A percentile compares a stretch with the other conserved stretches of the same genome.
Evolutionary conservation across 2,113 vertebrate genomes (phyloP).

Genomic region (Microtus pennsylvanicus): DNA sequence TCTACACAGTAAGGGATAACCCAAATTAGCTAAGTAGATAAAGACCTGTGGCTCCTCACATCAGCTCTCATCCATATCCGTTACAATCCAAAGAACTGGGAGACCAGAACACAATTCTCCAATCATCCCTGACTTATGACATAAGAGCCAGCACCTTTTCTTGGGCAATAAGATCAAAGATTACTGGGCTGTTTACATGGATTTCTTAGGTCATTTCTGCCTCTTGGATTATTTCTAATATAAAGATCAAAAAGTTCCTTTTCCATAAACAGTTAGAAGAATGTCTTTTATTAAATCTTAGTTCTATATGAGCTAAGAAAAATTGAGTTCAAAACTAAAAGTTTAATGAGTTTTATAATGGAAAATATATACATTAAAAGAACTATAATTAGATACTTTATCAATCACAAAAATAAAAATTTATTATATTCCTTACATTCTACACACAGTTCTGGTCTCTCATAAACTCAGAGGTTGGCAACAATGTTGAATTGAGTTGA

Average conservation of each 20-base stretch:
- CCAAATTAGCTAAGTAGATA: background rate
- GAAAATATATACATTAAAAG: conserved; percentile 30
- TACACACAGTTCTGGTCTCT: background rate
- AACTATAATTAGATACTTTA: conserved; percentile 47
- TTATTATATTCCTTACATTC: background rate
- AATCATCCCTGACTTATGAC: background rate
- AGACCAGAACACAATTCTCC: background rate
- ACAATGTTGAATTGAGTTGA: conserved; percentile 41
- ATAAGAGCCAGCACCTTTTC: background rate
- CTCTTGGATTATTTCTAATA: conserved; percentile 36
- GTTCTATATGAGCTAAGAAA: conserved; percentile 30
- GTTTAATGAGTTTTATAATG: conserved; percentile 17
- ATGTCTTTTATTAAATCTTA: conserved; percentile 73
- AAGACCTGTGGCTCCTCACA: background rate
- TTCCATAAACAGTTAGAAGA: conserved; percentile 27
- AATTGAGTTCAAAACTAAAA: conserved; percentile 70
- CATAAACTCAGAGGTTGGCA: conserved; percentile 41
- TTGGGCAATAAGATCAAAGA: background rate
- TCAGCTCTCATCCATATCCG: background rate
- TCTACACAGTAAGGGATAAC: background rate
- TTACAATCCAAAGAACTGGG: background rate
- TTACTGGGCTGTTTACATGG: conserved; percentile 52
- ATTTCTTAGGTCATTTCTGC: conserved; percentile 28
- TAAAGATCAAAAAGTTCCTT: conserved; percentile 64
- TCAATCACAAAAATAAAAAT: conserved; percentile 21